Base-by-base conservation (phyloP, 2,888 invertebrate species). In the Pristionchus arcanus region DNA sequence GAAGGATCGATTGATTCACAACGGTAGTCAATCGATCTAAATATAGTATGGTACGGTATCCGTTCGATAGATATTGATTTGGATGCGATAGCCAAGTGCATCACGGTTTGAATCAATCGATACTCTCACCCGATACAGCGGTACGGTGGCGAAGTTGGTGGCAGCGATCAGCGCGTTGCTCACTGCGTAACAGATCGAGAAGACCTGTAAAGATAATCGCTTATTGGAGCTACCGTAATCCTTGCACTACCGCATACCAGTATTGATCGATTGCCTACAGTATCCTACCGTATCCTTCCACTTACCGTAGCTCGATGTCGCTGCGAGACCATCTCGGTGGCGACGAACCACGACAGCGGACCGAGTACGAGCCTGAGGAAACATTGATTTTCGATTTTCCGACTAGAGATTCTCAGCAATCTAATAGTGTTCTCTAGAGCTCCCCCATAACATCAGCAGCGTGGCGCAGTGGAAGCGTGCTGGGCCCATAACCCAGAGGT, bases 401-500 rank as follows among this genome's bases (percentile, higher is more conserved):
- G 21, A 21, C 2, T 5, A 21, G 59, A 59, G 59, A 59, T 21
- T n/a, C n/a, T n/a, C n/a, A n/a, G n/a, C n/a, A n/a, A n/a, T n/a
- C n/a, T n/a, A n/a, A n/a, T n/a, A n/a, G n/a, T n/a, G n/a, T n/a
- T n/a, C n/a, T n/a, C n/a, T 63, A n/a, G 63, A 25, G 63, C 63
- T 25, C 31, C 1, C 31, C 21, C 31, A n/a, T 15, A 49, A n/a
- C 63, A 71, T 88, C 90, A 97, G 97, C 97, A 97, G 97, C 97
- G 97, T 97, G 97, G 97, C 97, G 97, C 97, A 97, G 97, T 97
- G 97, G 97, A 94, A 97, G 97, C 97, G 97, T 97, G 97, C 97
- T 97, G 97, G 97, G 97, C 97, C 97, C 97, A 97, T 97, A 97
- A 97, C 97, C 97, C 97, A 97, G 97, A 97, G 97, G 97, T 97